Evolutionary conservation across 2,888 invertebrate species (phyloP).

Genomic region (Caenorhabditis afra): DNA sequence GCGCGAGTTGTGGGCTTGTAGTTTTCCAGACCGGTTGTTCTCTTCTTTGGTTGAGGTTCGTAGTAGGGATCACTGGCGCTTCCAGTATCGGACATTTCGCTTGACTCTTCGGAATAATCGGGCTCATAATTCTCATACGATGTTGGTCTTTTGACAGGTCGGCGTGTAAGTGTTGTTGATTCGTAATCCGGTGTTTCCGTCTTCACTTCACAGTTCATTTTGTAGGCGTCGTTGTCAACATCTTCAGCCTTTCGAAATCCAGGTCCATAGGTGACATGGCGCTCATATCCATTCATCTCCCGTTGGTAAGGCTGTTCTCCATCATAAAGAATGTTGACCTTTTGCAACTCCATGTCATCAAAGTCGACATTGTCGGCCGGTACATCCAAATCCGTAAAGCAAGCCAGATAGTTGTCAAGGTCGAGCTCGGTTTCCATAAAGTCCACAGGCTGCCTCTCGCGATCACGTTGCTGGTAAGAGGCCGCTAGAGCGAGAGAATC

Average conservation of each 20-base stretch:
- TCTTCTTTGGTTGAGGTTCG: conserved; percentile 28
- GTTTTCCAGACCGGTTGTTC: conserved; percentile 16
- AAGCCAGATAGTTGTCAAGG: conserved; percentile 58
- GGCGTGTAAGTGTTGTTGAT: neutral
- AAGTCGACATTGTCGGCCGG: conserved; percentile 61
- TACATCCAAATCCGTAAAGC: conserved; percentile 50
- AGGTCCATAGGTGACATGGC: conserved; percentile 29
- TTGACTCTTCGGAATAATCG: conserved; percentile 12
- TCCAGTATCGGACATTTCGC: conserved; percentile 13
- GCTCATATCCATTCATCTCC: conserved; percentile 38
- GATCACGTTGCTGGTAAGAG: conserved; percentile 41
- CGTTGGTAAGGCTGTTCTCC: conserved; percentile 38
- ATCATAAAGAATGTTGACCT: conserved; percentile 57
- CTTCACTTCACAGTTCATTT: conserved; percentile 49
- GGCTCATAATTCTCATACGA: conserved; percentile 16
- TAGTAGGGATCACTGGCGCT: conserved; percentile 33
- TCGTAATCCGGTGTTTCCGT: conserved; percentile 3
- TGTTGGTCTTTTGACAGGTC: conserved; percentile 18
- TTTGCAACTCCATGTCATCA: conserved; percentile 60
- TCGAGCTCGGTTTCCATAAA: conserved; percentile 64
- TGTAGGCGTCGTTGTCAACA: conserved; percentile 32
- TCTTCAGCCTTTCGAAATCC: conserved; percentile 33
- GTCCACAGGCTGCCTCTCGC: conserved; percentile 45
- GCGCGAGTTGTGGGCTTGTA: conserved; percentile 60
- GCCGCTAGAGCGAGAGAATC: conserved; percentile 44